Conservation (phyloP, 2,888 invertebrate species). For the Polietes domitor region DNA sequence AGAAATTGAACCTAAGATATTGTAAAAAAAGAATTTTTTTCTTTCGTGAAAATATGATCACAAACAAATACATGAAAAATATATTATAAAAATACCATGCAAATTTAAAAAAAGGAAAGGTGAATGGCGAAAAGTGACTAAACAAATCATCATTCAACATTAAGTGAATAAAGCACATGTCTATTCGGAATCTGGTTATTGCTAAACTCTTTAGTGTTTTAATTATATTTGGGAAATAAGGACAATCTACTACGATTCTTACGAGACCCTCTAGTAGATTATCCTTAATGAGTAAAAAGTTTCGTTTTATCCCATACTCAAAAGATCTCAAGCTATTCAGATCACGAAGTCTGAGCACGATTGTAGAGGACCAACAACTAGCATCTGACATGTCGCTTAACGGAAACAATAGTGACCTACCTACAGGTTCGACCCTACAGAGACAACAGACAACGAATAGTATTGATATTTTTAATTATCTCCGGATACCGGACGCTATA, state of each 20-base stretch:
- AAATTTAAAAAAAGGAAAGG: too few species aligned
- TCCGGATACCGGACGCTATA: slow-evolving; percentile 27
- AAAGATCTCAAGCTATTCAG: neutral
- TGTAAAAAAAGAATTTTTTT: too few species aligned
- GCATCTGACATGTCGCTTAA: neutral
- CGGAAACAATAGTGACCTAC: neutral
- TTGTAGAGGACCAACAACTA: neutral
- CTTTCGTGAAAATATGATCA: too few species aligned
- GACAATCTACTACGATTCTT: neutral
- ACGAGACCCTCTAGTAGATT: neutral
- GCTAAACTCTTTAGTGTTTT: too few species aligned
- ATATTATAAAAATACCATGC: too few species aligned
- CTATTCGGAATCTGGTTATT: too few species aligned
- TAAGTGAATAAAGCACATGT: too few species aligned
- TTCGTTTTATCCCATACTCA: neutral
- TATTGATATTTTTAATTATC: slow-evolving; percentile 33
- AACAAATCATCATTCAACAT: too few species aligned
- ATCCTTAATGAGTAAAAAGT: neutral
- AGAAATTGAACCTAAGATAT: too few species aligned
- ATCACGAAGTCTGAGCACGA: neutral
- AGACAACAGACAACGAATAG: neutral
- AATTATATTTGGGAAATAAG: too few species aligned
- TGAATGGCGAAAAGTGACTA: too few species aligned
- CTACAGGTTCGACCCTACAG: neutral
- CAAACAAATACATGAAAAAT: too few species aligned